Evolutionary conservation across 2,113 vertebrate genomes (phyloP), one percentile per base, ranked within the genome.

Genomic region (Ursus arctos): DNA sequence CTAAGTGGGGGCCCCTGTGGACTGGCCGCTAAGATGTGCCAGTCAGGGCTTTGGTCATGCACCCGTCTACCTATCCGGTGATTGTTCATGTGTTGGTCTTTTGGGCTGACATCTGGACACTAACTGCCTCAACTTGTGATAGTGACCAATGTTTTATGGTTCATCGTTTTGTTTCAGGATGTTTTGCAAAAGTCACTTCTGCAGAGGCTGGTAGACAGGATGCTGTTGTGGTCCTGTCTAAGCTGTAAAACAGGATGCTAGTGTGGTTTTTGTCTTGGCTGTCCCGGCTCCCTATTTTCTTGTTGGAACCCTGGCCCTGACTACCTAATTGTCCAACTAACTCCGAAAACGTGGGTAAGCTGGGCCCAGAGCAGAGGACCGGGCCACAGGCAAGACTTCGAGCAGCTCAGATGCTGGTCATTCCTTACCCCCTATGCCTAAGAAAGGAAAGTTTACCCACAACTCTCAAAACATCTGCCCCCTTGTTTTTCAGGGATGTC

Each of bases 341-440:
- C 67, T 69, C 67, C 67, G 19, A 69, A 69, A 18, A 36, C 18
- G 21, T n/a, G 3, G 11, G 36, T 36, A 33, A 47, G 18, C 19
- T 21, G 71, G 57, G 24, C 15, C 36, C 26, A 4, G 53, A 40
- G 4, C 63, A 51, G 67, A 47, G 84, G 40, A 16, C 40, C 0
- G 11, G 57, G 61, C 57, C 55, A 15, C 6, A 22, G 61, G 24
- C 33, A 28, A 53, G 36, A 2, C 77, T 61, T 26, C 4, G 40
- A 49, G 82, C 22, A 61, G 61, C 14, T 85, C 12, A 1, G n/a
- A 31, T 16, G 24, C 31, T 59, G 2, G 67, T 71, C 1, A 7
- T 53, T 8, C 10, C 33, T 57, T 43, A 10, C 3, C 21, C 15
- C 26, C 7, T 19, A 6, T 2, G 14, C 2, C 31, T 4, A 33